A percentile compares a stretch with the other conserved stretches of the same genome.
These are phyloP conservation scores for Gulo gulo DNA, from an alignment of 2,113 vertebrate genomes.

Conservation along the genomic window DNA sequence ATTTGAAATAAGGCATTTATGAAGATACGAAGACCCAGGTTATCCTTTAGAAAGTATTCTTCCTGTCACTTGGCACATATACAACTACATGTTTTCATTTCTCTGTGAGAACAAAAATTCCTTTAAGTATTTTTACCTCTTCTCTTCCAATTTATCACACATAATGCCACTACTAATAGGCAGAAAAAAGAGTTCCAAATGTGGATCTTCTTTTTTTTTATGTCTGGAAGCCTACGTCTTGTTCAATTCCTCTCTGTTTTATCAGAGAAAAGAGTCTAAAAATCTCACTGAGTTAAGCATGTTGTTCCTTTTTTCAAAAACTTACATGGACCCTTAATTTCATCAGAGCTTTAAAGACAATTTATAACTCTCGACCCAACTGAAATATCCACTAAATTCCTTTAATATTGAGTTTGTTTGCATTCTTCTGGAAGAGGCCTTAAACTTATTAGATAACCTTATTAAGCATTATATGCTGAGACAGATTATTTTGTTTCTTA, in stretches of 20 bases:
- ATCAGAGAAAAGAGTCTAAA: not conserved
- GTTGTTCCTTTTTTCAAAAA: not conserved
- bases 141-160: not conserved
- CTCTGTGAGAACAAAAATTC: not conserved
- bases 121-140: not conserved
- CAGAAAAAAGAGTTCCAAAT: not conserved
- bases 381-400: not conserved
- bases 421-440: not conserved
- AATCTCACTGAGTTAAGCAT: not conserved
- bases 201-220: not conserved
- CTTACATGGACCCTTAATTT: not conserved
- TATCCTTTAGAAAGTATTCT: not conserved
- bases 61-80: not conserved
- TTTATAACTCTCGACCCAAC: not conserved
- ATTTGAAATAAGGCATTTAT: not conserved
- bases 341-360: not conserved
- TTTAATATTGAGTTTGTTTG: not conserved
- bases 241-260: not conserved
- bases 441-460: not conserved
- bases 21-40: not conserved
- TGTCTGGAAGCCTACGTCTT: not conserved
- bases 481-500: not conserved
- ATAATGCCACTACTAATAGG: not conserved
- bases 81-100: not conserved
- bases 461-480: not conserved